Conservation (phyloP, 2,797 vertebrate species). For the Poecile montanus region DNA sequence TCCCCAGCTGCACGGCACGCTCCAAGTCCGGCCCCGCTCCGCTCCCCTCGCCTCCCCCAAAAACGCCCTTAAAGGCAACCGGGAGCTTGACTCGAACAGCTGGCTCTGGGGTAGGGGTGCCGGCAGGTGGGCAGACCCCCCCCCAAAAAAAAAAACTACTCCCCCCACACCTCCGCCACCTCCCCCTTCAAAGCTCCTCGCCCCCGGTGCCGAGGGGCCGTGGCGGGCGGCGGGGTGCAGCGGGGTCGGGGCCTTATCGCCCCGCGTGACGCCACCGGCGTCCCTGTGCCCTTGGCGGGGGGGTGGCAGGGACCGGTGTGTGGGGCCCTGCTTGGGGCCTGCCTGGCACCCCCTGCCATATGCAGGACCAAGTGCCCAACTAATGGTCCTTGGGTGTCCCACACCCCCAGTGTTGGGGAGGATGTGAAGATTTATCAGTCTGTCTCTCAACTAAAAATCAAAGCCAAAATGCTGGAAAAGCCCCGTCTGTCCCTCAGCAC, state of each 20-base stretch:
- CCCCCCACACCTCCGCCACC: neutral
- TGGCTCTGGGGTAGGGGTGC: neutral
- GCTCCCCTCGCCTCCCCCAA: conserved; percentile 47
- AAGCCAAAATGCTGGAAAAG: neutral
- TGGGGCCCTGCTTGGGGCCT: conserved; percentile 42
- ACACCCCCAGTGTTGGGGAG: accelerated
- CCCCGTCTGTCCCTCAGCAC: neutral
- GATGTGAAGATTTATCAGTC: neutral
- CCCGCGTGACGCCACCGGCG: conserved; percentile 13
- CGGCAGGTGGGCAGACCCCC: neutral
- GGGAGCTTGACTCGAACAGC: neutral
- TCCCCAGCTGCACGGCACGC: conserved; percentile 62
- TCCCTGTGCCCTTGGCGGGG: conserved; percentile 47
- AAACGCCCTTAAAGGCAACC: conserved; percentile 40
- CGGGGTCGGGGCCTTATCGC: conserved; percentile 45
- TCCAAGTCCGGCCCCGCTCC: conserved; percentile 63
- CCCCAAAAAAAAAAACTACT: neutral
- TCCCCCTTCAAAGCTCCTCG: neutral
- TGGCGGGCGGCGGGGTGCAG: neutral
- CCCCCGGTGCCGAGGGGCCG: neutral
- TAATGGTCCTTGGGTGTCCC: neutral
- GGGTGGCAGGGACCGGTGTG: neutral
- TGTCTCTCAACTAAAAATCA: neutral
- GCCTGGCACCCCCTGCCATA: neutral
- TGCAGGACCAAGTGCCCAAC: accelerated